These are phyloP conservation scores for Lytechinus variegatus DNA, from an alignment of 35 echinoderm and acorn worm species.

Conservation along the genomic window DNA sequence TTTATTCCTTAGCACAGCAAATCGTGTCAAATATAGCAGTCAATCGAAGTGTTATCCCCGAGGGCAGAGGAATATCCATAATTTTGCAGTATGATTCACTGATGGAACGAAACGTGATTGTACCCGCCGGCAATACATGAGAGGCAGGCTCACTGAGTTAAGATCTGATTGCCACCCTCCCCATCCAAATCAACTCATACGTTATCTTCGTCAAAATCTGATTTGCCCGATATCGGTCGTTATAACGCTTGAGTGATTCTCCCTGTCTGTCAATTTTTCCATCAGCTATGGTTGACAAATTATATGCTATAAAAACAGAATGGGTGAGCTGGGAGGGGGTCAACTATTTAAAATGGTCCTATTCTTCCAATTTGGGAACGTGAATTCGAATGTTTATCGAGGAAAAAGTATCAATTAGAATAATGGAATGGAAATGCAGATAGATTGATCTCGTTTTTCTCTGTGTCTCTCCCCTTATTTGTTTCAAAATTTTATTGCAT, in stretches of 20 bases:
- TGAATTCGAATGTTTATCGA: constrained; percentile 15
- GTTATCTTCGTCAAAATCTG: constrained; percentile 41
- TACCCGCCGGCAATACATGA: constrained; percentile 34
- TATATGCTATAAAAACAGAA: not conserved
- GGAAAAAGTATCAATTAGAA: not conserved
- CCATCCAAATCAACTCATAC: constrained; percentile 44
- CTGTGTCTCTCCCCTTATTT: not conserved
- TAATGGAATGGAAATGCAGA: not conserved
- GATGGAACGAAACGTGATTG: constrained; percentile 20
- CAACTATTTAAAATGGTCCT: not conserved
- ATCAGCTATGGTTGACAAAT: constrained; percentile 10
- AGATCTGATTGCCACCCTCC: constrained; percentile 39
- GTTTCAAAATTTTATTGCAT: not conserved
- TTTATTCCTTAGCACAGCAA: constrained; percentile 36
- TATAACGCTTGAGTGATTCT: not conserved
- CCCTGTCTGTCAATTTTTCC: constrained; percentile 24
- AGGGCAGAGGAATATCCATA: constrained; percentile 26
- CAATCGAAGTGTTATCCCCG: constrained; percentile 21
- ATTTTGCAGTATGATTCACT: constrained; percentile 49
- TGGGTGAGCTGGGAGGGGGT: not conserved
- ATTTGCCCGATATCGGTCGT: constrained; percentile 44
- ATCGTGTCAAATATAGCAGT: constrained; percentile 38
- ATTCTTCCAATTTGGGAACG: not conserved
- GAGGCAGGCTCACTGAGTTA: constrained; percentile 45
- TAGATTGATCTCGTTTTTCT: not conserved